These are phyloP conservation scores for Drosophila helvetica DNA, from an alignment of 2,888 invertebrate genomes.

Conservation along the genomic window DNA sequence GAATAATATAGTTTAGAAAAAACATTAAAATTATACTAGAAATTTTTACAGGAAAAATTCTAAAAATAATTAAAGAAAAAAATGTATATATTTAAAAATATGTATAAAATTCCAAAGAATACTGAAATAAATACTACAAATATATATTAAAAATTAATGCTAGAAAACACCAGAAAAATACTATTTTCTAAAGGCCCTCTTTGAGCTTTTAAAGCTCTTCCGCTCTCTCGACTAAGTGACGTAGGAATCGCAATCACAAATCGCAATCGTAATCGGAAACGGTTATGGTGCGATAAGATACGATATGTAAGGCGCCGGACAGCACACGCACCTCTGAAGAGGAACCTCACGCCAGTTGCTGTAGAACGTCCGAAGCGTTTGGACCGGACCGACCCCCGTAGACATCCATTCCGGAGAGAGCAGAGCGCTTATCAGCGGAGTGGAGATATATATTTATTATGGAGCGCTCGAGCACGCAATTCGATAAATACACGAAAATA, in stretches of 20 bases:
- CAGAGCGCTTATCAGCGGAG: slow-evolving; percentile 1
- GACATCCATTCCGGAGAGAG: slow-evolving; percentile 16
- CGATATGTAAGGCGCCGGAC: slow-evolving; percentile 25
- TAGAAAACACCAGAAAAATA: slow-evolving; percentile 7
- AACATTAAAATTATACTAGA: no score
- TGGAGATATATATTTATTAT: slow-evolving; percentile 43
- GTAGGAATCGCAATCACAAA: slow-evolving; percentile 41
- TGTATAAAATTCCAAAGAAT: no score
- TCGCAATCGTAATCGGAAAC: slow-evolving; percentile 31
- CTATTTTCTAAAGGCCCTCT: slow-evolving; percentile 34
- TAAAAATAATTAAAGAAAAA: no score
- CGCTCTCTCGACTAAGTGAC: slow-evolving; percentile 53
- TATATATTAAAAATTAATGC: no score
- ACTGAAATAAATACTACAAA: no score
- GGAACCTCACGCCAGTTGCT: slow-evolving; percentile 54
- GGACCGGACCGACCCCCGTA: slow-evolving; percentile 39
- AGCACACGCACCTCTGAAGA: slow-evolving; percentile 8
- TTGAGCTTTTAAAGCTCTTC: slow-evolving; percentile 45
- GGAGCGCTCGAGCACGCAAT: slow-evolving; percentile 72
- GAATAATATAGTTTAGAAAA: no score
- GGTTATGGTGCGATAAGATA: slow-evolving; percentile 47
- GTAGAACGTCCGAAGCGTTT: slow-evolving; percentile 49
- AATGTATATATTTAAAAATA: no score
- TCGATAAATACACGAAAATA: slow-evolving; percentile 81
- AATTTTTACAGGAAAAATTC: no score